Evolutionary conservation across 2,888 invertebrate species (phyloP).

Genomic region (Nomada hirtipes): DNA sequence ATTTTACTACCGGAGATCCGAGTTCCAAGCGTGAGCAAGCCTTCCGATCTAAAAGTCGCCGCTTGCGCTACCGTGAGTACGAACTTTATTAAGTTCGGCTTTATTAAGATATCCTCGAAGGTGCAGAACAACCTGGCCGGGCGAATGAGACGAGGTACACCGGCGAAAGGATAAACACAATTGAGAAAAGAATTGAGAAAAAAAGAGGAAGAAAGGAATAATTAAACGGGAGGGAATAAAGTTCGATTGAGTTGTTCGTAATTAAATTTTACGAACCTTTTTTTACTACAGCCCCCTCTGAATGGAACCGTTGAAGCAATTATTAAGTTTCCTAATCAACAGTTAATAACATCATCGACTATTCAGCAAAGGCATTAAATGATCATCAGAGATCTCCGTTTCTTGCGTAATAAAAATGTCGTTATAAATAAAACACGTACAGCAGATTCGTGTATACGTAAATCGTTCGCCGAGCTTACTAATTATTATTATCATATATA

Average conservation of each 20-base stretch:
- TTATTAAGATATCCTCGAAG: conserved; percentile 64
- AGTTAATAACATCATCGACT: conserved; percentile 42
- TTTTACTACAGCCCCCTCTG: neutral
- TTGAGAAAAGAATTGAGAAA: too few relatives aligned
- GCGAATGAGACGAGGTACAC: neutral
- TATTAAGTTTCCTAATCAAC: conserved; percentile 48
- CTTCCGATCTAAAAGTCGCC: conserved; percentile 61
- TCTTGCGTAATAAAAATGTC: neutral
- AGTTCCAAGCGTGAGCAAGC: conserved; percentile 69
- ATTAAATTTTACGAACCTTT: conserved; percentile 45
- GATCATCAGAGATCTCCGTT: conserved; percentile 46
- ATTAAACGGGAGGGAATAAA: conserved; percentile 9
- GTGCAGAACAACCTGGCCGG: neutral
- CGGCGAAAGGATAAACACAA: too few relatives aligned
- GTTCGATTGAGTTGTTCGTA: conserved; percentile 40
- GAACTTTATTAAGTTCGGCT: conserved; percentile 17
- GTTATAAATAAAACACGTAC: too few relatives aligned
- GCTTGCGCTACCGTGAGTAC: conserved; percentile 53
- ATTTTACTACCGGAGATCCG: conserved; percentile 76
- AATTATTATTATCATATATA: too few relatives aligned
- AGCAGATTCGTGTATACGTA: too few relatives aligned
- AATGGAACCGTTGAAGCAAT: conserved; percentile 31
- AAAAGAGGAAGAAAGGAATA: neutral
- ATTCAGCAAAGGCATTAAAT: conserved; percentile 35
- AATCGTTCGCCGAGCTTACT: too few relatives aligned